Percentiles rank a stretch among this genome's conserved stretches.
phyloP scores from a whole-genome alignment of 2,797 vertebrate genomes.

The Malurus leucopterus region DNA sequence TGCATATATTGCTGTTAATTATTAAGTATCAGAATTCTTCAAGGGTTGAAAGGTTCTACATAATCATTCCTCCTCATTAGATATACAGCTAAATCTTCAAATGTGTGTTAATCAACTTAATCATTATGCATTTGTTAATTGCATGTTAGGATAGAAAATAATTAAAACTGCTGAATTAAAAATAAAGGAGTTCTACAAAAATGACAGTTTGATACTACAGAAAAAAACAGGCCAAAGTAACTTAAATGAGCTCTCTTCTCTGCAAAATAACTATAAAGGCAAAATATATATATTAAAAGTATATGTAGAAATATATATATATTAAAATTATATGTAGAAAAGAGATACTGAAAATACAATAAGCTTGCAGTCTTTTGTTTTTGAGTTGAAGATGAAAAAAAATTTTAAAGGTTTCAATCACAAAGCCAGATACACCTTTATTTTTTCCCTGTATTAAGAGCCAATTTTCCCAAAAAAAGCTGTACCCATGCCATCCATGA shows the following conservation, averaged over 20 bases:
- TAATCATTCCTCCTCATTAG: slow-evolving; percentile 57
- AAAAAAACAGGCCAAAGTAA: not conserved
- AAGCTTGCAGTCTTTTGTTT: not conserved
- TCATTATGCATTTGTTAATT: slow-evolving; percentile 64
- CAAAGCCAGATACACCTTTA: not conserved
- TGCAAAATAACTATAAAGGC: not conserved
- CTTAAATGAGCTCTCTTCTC: not conserved
- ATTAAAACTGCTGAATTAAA: slow-evolving; percentile 54
- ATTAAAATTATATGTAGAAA: not conserved
- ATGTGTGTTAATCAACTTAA: slow-evolving; percentile 62
- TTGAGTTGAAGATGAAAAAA: not conserved
- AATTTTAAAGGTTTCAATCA: not conserved
- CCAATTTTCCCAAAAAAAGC: not conserved
- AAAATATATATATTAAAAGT: not conserved
- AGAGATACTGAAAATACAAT: not conserved
- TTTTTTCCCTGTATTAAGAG: not conserved
- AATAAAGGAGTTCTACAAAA: slow-evolving; percentile 45
- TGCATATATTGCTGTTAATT: slow-evolving; percentile 39
- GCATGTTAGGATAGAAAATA: slow-evolving; percentile 55
- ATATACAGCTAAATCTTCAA: slow-evolving; percentile 56
- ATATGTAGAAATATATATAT: not conserved
- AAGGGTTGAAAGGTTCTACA: slow-evolving; percentile 55
- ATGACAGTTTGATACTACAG: not conserved
- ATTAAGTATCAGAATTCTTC: slow-evolving; percentile 52
- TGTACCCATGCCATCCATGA: not conserved